Evolutionary conservation across 2,113 vertebrate species (phyloP).

Genomic region (Mixornis gularis): DNA sequence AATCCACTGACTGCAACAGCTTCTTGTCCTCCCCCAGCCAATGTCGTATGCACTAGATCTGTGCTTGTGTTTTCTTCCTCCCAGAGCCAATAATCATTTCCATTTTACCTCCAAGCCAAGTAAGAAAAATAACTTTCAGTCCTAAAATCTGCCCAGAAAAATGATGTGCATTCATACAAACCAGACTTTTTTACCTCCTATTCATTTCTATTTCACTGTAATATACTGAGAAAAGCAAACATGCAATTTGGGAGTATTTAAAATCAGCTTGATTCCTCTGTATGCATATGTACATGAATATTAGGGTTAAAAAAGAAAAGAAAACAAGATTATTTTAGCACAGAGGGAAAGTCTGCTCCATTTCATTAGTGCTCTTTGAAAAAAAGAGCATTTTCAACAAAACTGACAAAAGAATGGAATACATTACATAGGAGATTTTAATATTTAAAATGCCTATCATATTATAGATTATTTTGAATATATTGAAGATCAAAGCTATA

Average conservation of each 20-base stretch:
- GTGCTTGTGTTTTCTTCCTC: neutral
- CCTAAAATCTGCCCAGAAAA: slow-evolving; percentile 47
- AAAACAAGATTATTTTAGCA: neutral
- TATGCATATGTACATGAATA: neutral
- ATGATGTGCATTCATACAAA: neutral
- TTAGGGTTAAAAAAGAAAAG: neutral
- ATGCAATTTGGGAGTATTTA: neutral
- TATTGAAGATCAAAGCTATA: neutral
- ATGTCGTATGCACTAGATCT: neutral
- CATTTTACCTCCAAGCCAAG: slow-evolving; percentile 50
- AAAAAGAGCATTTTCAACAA: neutral
- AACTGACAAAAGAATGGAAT: neutral
- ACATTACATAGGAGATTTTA: neutral
- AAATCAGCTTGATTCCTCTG: neutral
- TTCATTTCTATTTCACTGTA: slow-evolving; percentile 13
- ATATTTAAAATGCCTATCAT: neutral
- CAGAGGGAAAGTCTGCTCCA: neutral
- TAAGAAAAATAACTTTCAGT: slow-evolving; percentile 33
- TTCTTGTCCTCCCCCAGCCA: neutral
- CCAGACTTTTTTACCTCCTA: neutral
- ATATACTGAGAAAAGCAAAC: neutral
- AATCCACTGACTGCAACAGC: neutral
- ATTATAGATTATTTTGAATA: neutral
- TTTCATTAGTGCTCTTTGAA: neutral
- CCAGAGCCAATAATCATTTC: slow-evolving; percentile 35